Evolutionary conservation across 2,113 vertebrate genomes (phyloP), one percentile per base, ranked within the genome.

Genomic region (Xyliphius kryptos): DNA sequence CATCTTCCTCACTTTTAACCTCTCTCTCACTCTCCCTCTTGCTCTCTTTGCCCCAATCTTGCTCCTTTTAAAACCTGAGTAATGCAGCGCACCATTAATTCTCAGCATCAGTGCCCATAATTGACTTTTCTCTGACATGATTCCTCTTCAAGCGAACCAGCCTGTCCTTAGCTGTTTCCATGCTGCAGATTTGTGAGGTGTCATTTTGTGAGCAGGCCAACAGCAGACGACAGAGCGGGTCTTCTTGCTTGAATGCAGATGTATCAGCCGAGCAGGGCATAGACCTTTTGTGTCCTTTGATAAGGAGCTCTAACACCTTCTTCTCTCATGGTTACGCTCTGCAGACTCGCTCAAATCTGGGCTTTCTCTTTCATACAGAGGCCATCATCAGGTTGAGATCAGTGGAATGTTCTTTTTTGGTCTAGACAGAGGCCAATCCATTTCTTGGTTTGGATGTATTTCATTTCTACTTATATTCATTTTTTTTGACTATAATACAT

Each of bases 71-170:
- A 78, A 80, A 81, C 85, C 79, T 75, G 83, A 84, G 81, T 85
- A 82, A 84, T 80, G 84, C 80, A 68, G 63, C 78, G 86, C 81
- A 81, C 85, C 82, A 87, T 87, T 89, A 88, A 85, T 84, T 83
- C 83, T 80, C 79, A 68, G 78, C 82, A 77, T 81, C 70, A 82
- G 79, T 69, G 70, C 64, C 78, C 77, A 73, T 89, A 86, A 88
- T 86, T 88, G 85, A 88, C 86, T 88, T 87, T 76, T 86, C 80
- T 80, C 79, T 79, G 81, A 87, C 85, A 87, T 79, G 84, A 87
- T 84, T 84, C 79, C 83, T 77, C 80, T 83, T 77, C 74, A 68
- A 57, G 77, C 69, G 77, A 83, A 76, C 77, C 77, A 72, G 69
- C 69, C 63, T 80, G 77, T 80, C 77, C 76, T 74, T 76, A 77